phyloP scores from a whole-genome alignment of 2,888 invertebrate genomes.

The Drosophila demipolita region DNA sequence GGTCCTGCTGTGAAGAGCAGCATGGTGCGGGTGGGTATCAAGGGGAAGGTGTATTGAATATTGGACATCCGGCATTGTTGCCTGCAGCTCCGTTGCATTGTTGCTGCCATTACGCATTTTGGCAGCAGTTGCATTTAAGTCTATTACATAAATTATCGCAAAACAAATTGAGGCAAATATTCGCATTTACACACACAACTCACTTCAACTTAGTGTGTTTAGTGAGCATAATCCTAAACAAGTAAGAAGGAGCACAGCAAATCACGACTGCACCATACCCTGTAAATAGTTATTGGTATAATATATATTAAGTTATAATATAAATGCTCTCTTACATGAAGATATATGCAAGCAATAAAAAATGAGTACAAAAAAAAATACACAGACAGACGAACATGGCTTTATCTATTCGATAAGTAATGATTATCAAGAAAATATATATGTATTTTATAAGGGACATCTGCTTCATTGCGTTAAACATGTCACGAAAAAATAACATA shows the following conservation, averaged over 20 bases:
- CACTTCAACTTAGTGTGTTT: slow-evolving; percentile 6
- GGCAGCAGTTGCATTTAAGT: slow-evolving; percentile 66
- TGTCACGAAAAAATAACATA: too few relatives aligned
- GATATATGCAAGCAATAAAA: neutral
- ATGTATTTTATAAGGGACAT: neutral
- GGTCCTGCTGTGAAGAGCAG: neutral
- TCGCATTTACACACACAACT: slow-evolving; percentile 16
- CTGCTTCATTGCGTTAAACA: neutral
- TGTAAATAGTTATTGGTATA: neutral
- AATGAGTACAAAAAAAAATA: neutral
- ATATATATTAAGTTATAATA: neutral
- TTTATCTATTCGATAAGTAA: neutral
- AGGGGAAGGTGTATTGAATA: neutral
- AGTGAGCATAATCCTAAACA: slow-evolving; percentile 55
- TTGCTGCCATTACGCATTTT: slow-evolving; percentile 47
- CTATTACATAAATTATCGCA: slow-evolving; percentile 68
- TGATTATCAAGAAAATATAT: neutral
- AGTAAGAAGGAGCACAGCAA: neutral
- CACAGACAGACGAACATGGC: neutral
- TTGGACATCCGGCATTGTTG: slow-evolving; percentile 32
- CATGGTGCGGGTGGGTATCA: neutral
- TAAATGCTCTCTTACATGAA: neutral
- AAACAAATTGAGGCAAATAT: slow-evolving; percentile 62
- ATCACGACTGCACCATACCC: neutral
- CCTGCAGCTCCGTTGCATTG: slow-evolving; percentile 22